Evolutionary conservation across 2,888 invertebrate species (phyloP).

Genomic region (Anoplius nigerrimus): DNA sequence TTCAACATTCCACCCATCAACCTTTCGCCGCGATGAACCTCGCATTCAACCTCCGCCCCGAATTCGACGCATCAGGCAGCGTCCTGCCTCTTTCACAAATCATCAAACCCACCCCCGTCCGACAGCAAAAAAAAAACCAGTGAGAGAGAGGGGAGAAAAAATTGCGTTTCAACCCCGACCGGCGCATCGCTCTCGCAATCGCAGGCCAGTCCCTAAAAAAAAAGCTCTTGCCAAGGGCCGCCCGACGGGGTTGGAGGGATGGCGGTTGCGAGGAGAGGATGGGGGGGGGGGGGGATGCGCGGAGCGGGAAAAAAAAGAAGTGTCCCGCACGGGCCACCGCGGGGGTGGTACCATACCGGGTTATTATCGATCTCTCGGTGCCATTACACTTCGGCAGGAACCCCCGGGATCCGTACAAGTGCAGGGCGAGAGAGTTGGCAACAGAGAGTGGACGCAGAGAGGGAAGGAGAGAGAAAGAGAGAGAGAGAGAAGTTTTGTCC

Average conservation of each 20-base stretch:
- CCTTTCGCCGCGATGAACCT: no score
- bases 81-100: no score
- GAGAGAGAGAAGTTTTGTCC: constrained; percentile 8
- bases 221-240: no score
- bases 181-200: no score
- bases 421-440: constrained; percentile 20
- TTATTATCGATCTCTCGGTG: constrained; percentile 58
- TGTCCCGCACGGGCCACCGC: constrained; percentile 43
- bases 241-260: background rate
- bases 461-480: background rate
- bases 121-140: no score
- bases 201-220: no score
- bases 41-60: no score
- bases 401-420: constrained; percentile 48
- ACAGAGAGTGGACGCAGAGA: constrained; percentile 4
- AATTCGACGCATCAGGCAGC: no score
- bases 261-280: background rate
- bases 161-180: no score
- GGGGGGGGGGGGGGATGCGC: background rate
- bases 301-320: constrained; percentile 33
- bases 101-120: no score
- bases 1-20: no score
- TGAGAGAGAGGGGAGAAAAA: no score
- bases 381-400: constrained; percentile 55
- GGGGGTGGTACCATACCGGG: constrained; percentile 52